Evolutionary conservation across 2,113 vertebrate species (phyloP).

Genomic region (Corapipo altera): DNA sequence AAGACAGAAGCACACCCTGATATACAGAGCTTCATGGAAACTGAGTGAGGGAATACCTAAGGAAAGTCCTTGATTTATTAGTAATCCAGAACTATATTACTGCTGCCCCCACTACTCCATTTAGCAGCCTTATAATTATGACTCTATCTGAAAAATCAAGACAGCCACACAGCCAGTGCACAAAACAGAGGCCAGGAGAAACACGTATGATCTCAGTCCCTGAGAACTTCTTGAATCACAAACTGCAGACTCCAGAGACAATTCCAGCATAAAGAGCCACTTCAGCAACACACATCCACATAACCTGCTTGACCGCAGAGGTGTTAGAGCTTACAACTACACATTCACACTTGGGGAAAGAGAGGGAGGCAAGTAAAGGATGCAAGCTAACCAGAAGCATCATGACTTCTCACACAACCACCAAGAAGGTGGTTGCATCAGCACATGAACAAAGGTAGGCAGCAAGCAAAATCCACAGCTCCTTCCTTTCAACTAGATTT

Average conservation of each 20-base stretch:
- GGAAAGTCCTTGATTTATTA: background rate
- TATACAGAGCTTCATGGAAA: background rate
- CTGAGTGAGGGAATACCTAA: background rate
- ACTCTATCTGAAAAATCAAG: background rate
- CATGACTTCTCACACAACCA: rapidly evolving
- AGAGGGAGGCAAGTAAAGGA: background rate
- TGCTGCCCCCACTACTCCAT: background rate
- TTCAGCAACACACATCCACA: background rate
- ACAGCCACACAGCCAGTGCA: background rate
- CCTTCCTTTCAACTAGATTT: background rate
- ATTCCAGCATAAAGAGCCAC: background rate
- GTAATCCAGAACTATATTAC: background rate
- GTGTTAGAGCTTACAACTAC: background rate
- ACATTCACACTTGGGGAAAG: background rate
- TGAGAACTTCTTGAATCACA: background rate
- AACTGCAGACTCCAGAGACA: background rate
- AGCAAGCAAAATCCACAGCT: background rate
- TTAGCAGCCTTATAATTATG: background rate
- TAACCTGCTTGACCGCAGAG: background rate
- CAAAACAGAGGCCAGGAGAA: background rate
- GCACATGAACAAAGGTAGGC: background rate
- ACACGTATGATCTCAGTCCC: rapidly evolving
- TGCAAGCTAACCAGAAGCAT: background rate
- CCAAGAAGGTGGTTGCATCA: background rate
- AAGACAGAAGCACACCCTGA: rapidly evolving